Evolutionary conservation across 2,797 vertebrate species (phyloP).

Genomic region (Spheniscus humboldti): DNA sequence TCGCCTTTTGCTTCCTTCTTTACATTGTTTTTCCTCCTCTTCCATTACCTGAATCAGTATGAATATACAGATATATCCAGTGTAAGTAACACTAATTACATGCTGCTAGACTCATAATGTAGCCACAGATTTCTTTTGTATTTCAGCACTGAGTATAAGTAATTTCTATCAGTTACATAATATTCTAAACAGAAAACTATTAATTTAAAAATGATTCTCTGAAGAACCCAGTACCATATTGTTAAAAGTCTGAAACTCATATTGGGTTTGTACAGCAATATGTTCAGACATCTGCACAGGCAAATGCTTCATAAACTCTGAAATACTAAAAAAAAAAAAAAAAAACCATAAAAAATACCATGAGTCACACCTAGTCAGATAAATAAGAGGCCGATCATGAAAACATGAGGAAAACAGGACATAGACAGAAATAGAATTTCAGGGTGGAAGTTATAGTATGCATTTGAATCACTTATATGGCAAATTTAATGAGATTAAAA

Average conservation of each 20-base stretch:
- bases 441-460: not conserved
- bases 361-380: slow-evolving; percentile 18
- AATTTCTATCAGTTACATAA: not conserved
- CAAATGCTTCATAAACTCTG: slow-evolving; percentile 6
- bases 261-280: not conserved
- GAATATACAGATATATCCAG: not conserved
- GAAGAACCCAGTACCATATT: not conserved
- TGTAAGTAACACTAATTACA: not conserved
- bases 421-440: not conserved
- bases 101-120: not conserved
- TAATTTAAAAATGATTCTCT: not conserved
- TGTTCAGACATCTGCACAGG: slow-evolving; percentile 41
- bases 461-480: not conserved
- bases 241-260: not conserved
- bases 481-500: not conserved
- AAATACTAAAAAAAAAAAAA: not conserved
- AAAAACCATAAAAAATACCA: not conserved
- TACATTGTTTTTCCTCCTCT: not conserved
- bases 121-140: not conserved
- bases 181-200: not conserved
- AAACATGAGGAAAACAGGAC: not conserved
- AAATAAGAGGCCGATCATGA: not conserved
- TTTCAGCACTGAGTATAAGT: not conserved
- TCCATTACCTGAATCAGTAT: not conserved
- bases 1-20: not conserved